Percentiles rank a stretch among this genome's conserved stretches.
These are phyloP conservation scores for Pelusios castaneus DNA, from an alignment of 2,113 vertebrate genomes.

Conservation along the genomic window DNA sequence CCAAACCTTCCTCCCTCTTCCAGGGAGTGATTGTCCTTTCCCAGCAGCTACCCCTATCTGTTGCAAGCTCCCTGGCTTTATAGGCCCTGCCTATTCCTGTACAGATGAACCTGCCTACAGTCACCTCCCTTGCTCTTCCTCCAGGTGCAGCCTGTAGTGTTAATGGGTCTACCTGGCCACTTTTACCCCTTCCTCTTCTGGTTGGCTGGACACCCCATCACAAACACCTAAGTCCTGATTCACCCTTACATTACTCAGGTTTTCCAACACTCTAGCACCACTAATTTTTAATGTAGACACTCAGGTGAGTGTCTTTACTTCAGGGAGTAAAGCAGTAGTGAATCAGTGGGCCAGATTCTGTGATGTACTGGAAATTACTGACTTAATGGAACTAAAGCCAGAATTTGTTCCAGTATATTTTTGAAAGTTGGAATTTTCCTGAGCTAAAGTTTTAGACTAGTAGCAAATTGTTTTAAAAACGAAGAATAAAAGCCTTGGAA, in stretches of 20 bases:
- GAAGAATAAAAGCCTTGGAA: slow-evolving; percentile 33
- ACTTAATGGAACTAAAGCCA: neutral
- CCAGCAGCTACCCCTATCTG: neutral
- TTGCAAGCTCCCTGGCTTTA: neutral
- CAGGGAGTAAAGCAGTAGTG: neutral
- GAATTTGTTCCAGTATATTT: neutral
- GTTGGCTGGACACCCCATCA: neutral
- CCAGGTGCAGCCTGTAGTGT: neutral
- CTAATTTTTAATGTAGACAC: neutral
- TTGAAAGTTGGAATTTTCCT: neutral
- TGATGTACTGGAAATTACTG: slow-evolving; percentile 8
- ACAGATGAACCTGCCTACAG: neutral
- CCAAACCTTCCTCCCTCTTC: neutral
- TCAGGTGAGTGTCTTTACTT: too few relatives aligned
- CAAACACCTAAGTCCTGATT: neutral
- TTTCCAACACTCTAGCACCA: neutral
- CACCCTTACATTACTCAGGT: neutral
- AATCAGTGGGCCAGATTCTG: neutral
- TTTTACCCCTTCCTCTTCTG: neutral
- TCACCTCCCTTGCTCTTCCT: neutral
- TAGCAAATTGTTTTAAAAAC: slow-evolving; percentile 25
- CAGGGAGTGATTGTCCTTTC: neutral
- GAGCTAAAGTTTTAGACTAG: neutral
- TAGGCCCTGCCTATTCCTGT: neutral
- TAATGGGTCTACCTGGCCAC: neutral